A percentile compares a stretch with the other conserved stretches of the same genome.
These are phyloP conservation scores for Chlorops oryzae DNA, from an alignment of 1,140 invertebrate species.

Conservation along the genomic window DNA sequence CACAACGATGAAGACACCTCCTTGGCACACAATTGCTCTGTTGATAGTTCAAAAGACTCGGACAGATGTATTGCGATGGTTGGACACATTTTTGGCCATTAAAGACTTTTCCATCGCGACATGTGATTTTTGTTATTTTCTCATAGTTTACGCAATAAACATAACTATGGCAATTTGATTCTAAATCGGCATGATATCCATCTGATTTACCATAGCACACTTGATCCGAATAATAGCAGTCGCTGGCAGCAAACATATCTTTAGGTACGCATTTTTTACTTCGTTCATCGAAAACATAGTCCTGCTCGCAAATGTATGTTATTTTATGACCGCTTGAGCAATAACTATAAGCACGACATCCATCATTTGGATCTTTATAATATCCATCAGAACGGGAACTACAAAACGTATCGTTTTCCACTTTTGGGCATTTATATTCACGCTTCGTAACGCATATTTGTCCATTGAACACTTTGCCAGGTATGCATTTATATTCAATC, in stretches of 20 bases:
- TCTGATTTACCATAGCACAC: conserved; percentile 48
- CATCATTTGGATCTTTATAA: conserved; percentile 52
- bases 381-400: conserved; percentile 52
- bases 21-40: conserved; percentile 23
- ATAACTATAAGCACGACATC: conserved; percentile 56
- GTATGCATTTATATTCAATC: conserved; percentile 47
- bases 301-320: conserved; percentile 52
- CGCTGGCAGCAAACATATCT: conserved; percentile 22
- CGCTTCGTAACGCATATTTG: conserved; percentile 44
- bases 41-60: conserved; percentile 27
- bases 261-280: conserved; percentile 47
- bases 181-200: conserved; percentile 53
- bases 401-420: conserved; percentile 50
- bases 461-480: conserved; percentile 51
- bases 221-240: not conserved
- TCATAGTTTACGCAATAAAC: conserved; percentile 54
- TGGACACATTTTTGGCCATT: conserved; percentile 52
- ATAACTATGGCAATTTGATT: conserved; percentile 53
- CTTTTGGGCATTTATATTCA: conserved; percentile 48
- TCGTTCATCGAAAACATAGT: conserved; percentile 52
- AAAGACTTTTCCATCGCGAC: conserved; percentile 52
- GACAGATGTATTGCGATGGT: conserved; percentile 43
- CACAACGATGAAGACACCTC: conserved; percentile 28
- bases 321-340: conserved; percentile 53
- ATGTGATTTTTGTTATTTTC: conserved; percentile 52